Base-by-base conservation (phyloP, 2,797 vertebrate genomes). In the Mus spretus region DNA sequence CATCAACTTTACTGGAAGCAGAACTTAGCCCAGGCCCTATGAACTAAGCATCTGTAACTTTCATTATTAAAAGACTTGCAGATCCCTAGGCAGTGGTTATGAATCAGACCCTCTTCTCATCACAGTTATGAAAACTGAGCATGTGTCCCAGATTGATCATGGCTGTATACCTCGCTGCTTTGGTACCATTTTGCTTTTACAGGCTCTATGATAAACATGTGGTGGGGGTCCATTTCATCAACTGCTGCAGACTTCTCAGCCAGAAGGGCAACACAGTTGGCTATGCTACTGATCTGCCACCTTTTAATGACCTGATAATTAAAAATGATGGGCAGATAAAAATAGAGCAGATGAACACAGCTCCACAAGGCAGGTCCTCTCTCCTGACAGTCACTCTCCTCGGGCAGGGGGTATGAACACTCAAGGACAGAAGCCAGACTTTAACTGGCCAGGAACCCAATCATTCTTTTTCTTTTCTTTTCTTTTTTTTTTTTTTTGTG, bases 231-330 rank as follows among this genome's bases (percentile, higher is more conserved):
- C 63, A 14, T 92, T 22, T 75, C 37, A 80, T 91, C 89, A 34
- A 65, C 92, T 95, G 79, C 93, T 97, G 1, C 89, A 97, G 97
- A 96, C 96, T 96, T 97, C 95, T 95, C 91, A 80, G 90, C 96
- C 83, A 89, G 96, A 98, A 97, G 97, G 98, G 87, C 0, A 0
- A 85, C 83, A 31, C 80, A 96, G 92, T 98, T 98, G 97, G 95
- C 97, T 96, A 37, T 91, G 96, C 91, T 97, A 95, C 97, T 96
- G 96, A 96, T 96, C 96, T 96, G 97, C 98, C 97, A 96, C 97
- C 97, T 98, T 97, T 97, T 98, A 97, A 98, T 98, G 97, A 97
- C 95, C 96, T 93, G 96, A 95, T 98, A 98, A 98, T 98, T 98
- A 96, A 96, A 98, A 98, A 96, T 96, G 97, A 98, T 98, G 97